phyloP scores from a whole-genome alignment of 1,140 invertebrate genomes.

The Anagrus nilaparvatae region DNA sequence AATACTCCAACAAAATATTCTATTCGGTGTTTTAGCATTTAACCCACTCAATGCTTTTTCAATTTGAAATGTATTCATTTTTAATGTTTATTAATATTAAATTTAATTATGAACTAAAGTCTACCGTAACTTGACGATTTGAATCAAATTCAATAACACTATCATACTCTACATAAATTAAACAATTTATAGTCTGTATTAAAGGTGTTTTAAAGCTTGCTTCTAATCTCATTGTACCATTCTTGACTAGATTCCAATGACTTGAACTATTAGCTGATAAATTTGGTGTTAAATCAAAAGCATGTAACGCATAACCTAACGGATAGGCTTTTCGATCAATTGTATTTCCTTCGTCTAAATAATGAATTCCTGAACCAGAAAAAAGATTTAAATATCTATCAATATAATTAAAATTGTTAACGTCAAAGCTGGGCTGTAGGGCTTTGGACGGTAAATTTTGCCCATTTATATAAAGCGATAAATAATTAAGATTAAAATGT shows the following conservation, averaged over 20 bases:
- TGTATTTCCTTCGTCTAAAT: constrained; percentile 20
- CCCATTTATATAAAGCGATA: too few species aligned
- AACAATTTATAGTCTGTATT: constrained; percentile 23
- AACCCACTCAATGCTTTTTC: too few species aligned
- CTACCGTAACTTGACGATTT: constrained; percentile 20
- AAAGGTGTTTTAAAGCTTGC: constrained; percentile 24
- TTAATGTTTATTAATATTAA: too few species aligned
- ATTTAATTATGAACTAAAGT: too few species aligned
- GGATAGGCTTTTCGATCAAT: constrained; percentile 18
- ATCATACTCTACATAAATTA: constrained; percentile 30
- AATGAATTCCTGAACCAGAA: constrained; percentile 30
- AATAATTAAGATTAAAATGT: too few species aligned
- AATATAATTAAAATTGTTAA: too few species aligned
- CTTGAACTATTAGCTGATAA: constrained; percentile 24
- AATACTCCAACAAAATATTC: too few species aligned
- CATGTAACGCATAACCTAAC: constrained; percentile 23
- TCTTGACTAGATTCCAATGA: constrained; percentile 30
- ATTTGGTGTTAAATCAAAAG: constrained; percentile 31
- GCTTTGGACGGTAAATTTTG: too few species aligned
- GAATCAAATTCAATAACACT: constrained; percentile 27
- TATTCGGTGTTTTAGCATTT: too few species aligned
- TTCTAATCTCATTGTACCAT: constrained; percentile 26
- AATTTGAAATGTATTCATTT: too few species aligned
- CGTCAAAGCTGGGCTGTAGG: neutral
- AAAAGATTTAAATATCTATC: constrained; percentile 31